phyloP scores from a whole-genome alignment of 2,797 vertebrate genomes.

The Lagorchestes hirsutus region DNA sequence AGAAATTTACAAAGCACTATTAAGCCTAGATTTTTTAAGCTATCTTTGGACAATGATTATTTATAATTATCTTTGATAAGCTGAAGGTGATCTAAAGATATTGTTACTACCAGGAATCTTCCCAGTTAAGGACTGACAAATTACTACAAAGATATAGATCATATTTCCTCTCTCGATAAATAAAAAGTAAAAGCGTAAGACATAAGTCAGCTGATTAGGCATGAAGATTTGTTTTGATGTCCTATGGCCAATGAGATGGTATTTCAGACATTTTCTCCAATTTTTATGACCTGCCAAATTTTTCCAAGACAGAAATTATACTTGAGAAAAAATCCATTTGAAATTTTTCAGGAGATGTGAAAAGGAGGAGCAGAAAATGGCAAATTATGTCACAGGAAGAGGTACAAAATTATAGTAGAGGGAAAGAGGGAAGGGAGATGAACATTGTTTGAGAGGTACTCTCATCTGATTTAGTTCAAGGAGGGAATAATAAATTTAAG shows the following conservation, averaged over 20 bases:
- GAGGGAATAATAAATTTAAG: no score
- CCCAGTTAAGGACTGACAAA: not conserved
- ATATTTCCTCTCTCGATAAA: not conserved
- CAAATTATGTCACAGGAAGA: no score
- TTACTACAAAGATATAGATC: not conserved
- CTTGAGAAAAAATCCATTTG: no score
- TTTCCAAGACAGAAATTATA: not conserved
- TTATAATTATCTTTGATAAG: not conserved
- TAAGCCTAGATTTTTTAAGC: not conserved
- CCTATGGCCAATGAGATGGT: not conserved
- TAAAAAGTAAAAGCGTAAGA: not conserved
- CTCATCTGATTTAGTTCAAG: no score
- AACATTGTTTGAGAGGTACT: no score
- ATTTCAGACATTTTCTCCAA: not conserved
- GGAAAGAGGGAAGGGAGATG: no score
- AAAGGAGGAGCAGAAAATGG: no score
- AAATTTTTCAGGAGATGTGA: no score
- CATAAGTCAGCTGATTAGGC: no score
- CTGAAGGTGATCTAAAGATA: not conserved
- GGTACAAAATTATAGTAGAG: no score
- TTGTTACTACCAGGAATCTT: not conserved
- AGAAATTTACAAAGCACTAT: not conserved
- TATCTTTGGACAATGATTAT: accelerated
- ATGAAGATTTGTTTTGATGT: not conserved
- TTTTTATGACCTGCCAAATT: not conserved